Conservation (phyloP, 2,797 vertebrate species). For the Columba guinea region DNA sequence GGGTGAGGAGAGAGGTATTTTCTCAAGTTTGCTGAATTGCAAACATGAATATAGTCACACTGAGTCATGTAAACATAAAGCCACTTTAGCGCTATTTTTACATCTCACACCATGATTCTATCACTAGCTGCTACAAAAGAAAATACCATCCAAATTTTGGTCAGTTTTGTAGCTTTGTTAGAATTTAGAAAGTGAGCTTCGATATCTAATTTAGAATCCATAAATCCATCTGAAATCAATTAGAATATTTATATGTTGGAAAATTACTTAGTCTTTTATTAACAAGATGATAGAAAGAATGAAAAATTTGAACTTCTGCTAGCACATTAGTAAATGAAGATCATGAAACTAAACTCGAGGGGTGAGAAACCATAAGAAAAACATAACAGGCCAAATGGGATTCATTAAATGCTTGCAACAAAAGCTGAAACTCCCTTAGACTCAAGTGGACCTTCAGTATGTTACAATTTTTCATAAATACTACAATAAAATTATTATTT, state of each 20-base stretch:
- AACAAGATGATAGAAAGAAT: not conserved
- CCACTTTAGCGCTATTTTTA: not conserved
- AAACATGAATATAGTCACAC: not conserved
- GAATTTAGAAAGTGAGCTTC: not conserved
- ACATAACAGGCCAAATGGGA: not conserved
- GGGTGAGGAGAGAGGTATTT: not conserved
- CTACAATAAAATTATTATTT: not conserved
- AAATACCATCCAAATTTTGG: not conserved
- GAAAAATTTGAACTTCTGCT: not conserved
- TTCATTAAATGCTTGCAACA: not conserved
- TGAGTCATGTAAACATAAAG: not conserved
- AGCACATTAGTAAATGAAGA: not conserved
- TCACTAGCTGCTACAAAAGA: not conserved
- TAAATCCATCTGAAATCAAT: constrained; percentile 1
- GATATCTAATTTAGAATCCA: not conserved
- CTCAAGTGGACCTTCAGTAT: not conserved
- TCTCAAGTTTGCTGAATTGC: not conserved
- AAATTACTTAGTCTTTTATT: not conserved
- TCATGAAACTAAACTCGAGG: not conserved
- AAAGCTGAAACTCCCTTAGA: not conserved
- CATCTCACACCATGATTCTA: not conserved
- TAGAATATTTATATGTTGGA: not conserved
- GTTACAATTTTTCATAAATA: not conserved
- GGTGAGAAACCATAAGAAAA: not conserved
- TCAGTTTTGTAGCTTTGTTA: not conserved